These are phyloP conservation scores for Coturnix japonica DNA, from an alignment of 2,113 vertebrate genomes.

Conservation along the genomic window DNA sequence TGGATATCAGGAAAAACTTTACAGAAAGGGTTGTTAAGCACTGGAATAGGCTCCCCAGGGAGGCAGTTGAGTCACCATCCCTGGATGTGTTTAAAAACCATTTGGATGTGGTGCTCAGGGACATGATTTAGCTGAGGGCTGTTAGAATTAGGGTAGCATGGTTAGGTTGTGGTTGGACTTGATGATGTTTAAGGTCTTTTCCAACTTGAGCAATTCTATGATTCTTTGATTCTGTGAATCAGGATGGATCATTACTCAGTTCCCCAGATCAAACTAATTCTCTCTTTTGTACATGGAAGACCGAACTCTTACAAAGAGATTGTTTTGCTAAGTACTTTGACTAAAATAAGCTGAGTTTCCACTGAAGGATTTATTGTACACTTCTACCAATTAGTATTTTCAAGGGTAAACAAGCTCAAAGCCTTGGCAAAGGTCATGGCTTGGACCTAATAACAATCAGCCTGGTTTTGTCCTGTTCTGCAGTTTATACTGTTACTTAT, in stretches of 20 bases:
- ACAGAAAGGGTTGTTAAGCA: too few species aligned
- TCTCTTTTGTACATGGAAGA: background rate
- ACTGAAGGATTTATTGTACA: background rate
- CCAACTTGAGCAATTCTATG: too few species aligned
- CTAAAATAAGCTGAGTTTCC: background rate
- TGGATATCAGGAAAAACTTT: too few species aligned
- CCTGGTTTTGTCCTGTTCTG: background rate
- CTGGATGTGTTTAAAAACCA: too few species aligned
- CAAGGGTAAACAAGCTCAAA: background rate
- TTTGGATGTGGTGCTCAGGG: too few species aligned
- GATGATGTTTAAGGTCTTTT: too few species aligned
- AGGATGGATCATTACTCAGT: background rate
- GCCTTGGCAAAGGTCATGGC: background rate
- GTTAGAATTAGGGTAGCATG: too few species aligned
- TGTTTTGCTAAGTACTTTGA: background rate
- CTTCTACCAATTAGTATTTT: background rate
- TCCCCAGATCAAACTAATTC: background rate
- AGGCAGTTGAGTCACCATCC: too few species aligned
- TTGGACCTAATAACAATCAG: background rate
- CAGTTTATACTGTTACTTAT: background rate
- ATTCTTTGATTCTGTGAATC: background rate
- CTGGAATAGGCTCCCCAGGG: too few species aligned
- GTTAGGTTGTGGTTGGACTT: too few species aligned
- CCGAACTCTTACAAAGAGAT: background rate
- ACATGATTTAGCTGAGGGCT: too few species aligned